Evolutionary conservation across 2,888 invertebrate species (phyloP), one percentile per base, ranked within the genome.

Genomic region (Argynnis bischoffii): DNA sequence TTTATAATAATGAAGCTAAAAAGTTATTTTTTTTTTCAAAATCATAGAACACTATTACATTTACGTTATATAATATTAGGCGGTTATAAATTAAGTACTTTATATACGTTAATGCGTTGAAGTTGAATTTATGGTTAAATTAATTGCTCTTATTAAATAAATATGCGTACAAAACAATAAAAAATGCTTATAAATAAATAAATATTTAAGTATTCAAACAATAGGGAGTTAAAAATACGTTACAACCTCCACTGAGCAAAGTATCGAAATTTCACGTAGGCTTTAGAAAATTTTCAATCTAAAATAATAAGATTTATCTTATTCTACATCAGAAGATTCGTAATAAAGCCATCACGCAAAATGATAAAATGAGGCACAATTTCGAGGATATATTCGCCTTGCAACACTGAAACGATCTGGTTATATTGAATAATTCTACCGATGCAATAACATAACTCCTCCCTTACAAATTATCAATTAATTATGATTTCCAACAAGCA

Each of bases 171-270:
- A 57, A 68, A 66, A 59, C 35, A 55, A 60, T 54, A 69, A 66
- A 64, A 61, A 69, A 31, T 50, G 46, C 55, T 65, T 66, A 64
- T 47, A 64, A 71, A 69, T 69, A 71, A 35, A 71, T 66, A 68
- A 67, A 70, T 61, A 72, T 65, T 64, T 69, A 69, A 70, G 59
- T 71, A 57, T 47, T 57, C 67, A 68, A 70, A 70, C 41, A 70
- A 70, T 67, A 57, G 68, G 65, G 48, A 72, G 51, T 67, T 66
- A 76, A 73, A 75, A 74, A 63, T 74, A 76, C 74, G 68, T 79
- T 85, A 90, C 90, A 90, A 90, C 89, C 90, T 83, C 85, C 82
- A 78, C 87, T 90, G 90, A 90, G 90, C 89, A 90, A 90, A 87
- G 75, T 75, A 79, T 80, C 81, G 75, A 79, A 60, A 67, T 74